Base-by-base conservation (phyloP, 2,113 vertebrate genomes). In the Clarias batrachus region DNA sequence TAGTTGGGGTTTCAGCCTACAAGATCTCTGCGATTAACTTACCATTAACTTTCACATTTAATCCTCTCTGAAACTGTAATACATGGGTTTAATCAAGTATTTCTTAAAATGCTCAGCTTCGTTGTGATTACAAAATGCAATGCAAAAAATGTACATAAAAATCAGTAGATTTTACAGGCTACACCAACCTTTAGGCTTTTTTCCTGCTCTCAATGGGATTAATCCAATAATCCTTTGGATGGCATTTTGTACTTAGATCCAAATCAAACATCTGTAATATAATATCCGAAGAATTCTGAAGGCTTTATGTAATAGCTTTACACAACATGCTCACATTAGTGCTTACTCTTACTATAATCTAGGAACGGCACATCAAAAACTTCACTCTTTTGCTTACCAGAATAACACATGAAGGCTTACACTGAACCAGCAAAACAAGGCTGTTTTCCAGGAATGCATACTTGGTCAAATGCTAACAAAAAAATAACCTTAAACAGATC, bases 401-500 rank as follows among this genome's bases (percentile, higher is more conserved):
- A 78, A 37, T 68, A 60, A 81, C 57, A 14, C 76, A 8, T 3
- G 16, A 56, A 82, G 27, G 68, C 33, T 23, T 82, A 3, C 14
- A 27, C 52, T 48, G 27, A 62, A 19, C 57, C 41, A 62, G 25
- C 62, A 23, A 85, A 54, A 62, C 4, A 27, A 85, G 57, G 5
- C 33, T 48, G 33, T 77, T 41, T 81, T 56, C 41, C 48, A 21
- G 71, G 37, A 85, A 79, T 41, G 37, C n/a, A 81, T 0, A 13
- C 11, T 62, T 48, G 68, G 33, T 65, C 66, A 37, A 87, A 87
- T 33, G 17, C 19, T 80, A 83, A 77, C 21, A 56, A 21, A 41
- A 27, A 83, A 82, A 86, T 65, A 37, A 57, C n/a, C 41, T 83
- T 57, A 82, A 86, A 71, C 60, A 70, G 85, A 76, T 79, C 52